Conservation (phyloP, 2,888 invertebrate genomes). For the Branchellion lobata region DNA sequence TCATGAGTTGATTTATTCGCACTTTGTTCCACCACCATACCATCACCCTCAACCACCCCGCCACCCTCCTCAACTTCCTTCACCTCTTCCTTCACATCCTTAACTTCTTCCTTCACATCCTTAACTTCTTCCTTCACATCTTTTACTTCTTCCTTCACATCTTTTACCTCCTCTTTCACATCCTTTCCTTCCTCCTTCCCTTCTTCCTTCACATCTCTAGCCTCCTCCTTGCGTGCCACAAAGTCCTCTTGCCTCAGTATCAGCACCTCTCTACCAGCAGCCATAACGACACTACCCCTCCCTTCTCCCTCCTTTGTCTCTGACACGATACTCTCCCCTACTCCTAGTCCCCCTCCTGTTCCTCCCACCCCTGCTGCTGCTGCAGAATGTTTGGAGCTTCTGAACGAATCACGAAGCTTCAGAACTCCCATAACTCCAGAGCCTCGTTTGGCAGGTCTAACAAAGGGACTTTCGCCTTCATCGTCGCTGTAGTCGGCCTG, state of each 20-base stretch:
- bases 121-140: background rate
- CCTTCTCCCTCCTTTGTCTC: background rate
- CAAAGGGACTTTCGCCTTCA: background rate
- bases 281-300: background rate
- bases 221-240: background rate
- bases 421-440: conserved; percentile 17
- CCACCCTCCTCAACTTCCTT: background rate
- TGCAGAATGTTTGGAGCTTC: background rate
- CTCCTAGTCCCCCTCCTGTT: background rate
- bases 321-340: background rate
- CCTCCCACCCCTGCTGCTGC: background rate
- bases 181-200: background rate
- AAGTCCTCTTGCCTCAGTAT: background rate
- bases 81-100: background rate
- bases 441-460: conserved; percentile 9
- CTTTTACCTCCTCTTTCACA: background rate
- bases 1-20: too few species aligned
- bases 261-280: background rate
- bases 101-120: too few species aligned
- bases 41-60: background rate
- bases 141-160: background rate
- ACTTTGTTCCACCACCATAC: background rate
- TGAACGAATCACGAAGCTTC: conserved; percentile 4
- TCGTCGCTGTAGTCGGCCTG: background rate
- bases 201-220: background rate